These are phyloP conservation scores for Iselma pallidipennis DNA, from an alignment of 2,888 invertebrate genomes.

Conservation along the genomic window DNA sequence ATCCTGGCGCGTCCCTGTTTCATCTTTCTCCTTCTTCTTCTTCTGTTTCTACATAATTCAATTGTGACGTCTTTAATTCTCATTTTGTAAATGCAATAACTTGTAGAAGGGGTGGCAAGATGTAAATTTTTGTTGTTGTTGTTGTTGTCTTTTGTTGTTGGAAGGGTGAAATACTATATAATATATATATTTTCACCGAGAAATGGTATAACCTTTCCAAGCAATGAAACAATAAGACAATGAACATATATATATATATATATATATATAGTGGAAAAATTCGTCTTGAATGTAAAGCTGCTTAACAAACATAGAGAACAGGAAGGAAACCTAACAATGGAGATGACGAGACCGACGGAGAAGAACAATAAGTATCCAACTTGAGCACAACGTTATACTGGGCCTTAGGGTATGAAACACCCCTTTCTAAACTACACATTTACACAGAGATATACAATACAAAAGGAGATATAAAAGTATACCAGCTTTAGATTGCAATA, in stretches of 20 bases:
- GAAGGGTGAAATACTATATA: conserved; percentile 6
- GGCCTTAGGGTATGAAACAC: background rate
- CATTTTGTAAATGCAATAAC: too few species aligned
- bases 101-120: too few species aligned
- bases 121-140: conserved; percentile 9
- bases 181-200: conserved; percentile 14
- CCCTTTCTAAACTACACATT: conserved; percentile 10
- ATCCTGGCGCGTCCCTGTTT: too few species aligned
- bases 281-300: conserved; percentile 29
- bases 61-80: too few species aligned
- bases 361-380: conserved; percentile 25
- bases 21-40: too few species aligned
- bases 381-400: background rate
- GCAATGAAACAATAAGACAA: conserved; percentile 32
- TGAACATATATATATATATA: too few species aligned
- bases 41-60: too few species aligned
- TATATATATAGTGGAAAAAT: conserved; percentile 27
- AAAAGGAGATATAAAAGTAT: too few species aligned
- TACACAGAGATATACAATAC: background rate
- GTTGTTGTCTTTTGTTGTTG: conserved; percentile 12
- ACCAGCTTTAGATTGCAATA: too few species aligned
- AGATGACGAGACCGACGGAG: conserved; percentile 9
- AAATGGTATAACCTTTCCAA: conserved; percentile 22
- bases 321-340: conserved; percentile 31
- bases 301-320: conserved; percentile 33